Evolutionary conservation across 2,113 vertebrate genomes (phyloP), one percentile per base, ranked within the genome.

Genomic region (Austrofundulus limnaeus): DNA sequence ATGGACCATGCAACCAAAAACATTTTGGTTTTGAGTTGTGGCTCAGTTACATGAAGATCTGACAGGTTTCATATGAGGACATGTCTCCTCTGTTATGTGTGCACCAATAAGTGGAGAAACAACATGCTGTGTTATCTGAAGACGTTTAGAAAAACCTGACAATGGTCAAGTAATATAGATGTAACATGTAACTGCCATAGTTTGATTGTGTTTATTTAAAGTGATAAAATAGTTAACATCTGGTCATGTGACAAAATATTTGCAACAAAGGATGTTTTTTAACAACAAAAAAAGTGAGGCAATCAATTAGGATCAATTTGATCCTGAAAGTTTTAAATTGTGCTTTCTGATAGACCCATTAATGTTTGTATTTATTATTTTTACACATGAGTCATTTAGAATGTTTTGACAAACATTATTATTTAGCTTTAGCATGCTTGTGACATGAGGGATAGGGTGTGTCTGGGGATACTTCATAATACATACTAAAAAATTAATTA

Each of bases 251-350:
- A 24, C 1, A 51, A 21, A 3, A 17, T n/a, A n/a, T 46, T 45
- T 46, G 16, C 13, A 55, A 23, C 7, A 11, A 7, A 16, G 28
- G 6, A 9, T 23, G 14, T 6, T 56, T 41, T 56, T 23, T 56
- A n/a, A 25, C 15, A 51, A 13, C 21, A 16, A 49, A 49, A n/a
- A 11, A 24, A 16, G 21, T 17, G 34, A 3, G 20, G 38, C 20
- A 1, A 7, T 50, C 38, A 25, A n/a, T 20, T 23, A 15, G 47
- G 15, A 25, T 61, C 23, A 60, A 5, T 72, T 60, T 67, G 78
- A 91, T 92, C 90, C 91, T 83, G 63, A 90, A 81, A 91, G 91
- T 90, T 84, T 88, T 85, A 80, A 87, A 90, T 92, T 92, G 90
- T 92, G 90, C 90, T 92, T 91, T 92, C 92, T 75, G 68, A 66